Evolutionary conservation across 2,797 vertebrate species (phyloP).

Genomic region (Cottoperca gobio): DNA sequence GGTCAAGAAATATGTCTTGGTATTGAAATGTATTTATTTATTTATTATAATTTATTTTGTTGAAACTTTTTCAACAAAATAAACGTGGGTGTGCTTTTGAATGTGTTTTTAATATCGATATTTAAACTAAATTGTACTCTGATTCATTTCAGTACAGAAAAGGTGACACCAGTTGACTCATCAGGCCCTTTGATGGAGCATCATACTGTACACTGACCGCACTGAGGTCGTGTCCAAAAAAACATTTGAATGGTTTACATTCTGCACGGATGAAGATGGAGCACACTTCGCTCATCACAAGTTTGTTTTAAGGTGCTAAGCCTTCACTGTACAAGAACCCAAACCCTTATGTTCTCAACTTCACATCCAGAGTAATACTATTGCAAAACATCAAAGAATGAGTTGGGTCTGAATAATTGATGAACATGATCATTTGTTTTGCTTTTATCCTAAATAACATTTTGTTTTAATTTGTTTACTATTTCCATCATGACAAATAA

Average conservation of each 20-base stretch:
- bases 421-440: conserved; percentile 1
- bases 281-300: not conserved
- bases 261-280: not conserved
- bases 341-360: not conserved
- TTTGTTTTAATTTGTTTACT: not conserved
- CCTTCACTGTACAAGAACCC: conserved; percentile 4
- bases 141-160: not conserved
- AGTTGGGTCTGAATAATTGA: conserved; percentile 2
- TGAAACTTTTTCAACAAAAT: not conserved
- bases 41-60: too few relatives aligned
- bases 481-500: conserved; percentile 24
- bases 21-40: not conserved
- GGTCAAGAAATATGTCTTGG: not conserved
- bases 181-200: not conserved
- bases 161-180: not conserved
- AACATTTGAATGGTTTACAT: not conserved
- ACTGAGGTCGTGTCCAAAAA: not conserved
- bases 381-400: not conserved
- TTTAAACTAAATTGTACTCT: not conserved
- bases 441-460: not conserved
- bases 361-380: conserved; percentile 7
- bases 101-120: too few relatives aligned
- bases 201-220: not conserved
- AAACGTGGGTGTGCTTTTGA: not conserved
- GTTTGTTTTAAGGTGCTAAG: conserved; percentile 6